Base-by-base conservation (phyloP, 92 coral and sea anemone species). In the Porites lobata region DNA sequence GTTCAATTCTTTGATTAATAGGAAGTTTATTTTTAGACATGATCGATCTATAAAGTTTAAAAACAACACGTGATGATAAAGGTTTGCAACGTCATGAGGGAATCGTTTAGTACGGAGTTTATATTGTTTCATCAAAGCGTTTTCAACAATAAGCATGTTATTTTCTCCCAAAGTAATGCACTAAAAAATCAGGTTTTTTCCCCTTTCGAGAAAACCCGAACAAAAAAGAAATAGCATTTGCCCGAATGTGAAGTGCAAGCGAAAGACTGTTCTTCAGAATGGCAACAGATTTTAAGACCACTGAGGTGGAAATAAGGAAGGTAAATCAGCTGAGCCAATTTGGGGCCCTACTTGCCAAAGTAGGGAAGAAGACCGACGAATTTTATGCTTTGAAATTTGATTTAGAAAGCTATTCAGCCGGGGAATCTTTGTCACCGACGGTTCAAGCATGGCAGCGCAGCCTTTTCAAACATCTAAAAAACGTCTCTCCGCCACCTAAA, bases 401-500 rank as follows among this genome's bases (percentile, higher is more conserved):
- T 54, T 57, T 32, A 2, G 66, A 56, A 17, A 24, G 53, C 64
- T 68, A n/a, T 9, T 15, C 20, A 8, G 51, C 50, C 17, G 82
- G 82, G 3, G 76, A 68, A 18, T 9, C 73, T 18, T 19, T 81
- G 20, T 69, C 86, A 3, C 19, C 22, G 58, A 81, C 66, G 57
- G 64, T 69, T 3, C 4, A 81, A 69, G 19, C 22, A 5, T 81
- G 86, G 86, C 72, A 69, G 7, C 57, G 14, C 21, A 67, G 57
- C 9, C 43, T 81, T 24, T 52, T 17, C 51, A 26, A 12, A 29
- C 53, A 65, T 22, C 86, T 82, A 57, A 70, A 71, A 17, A 57
- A 17, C 59, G 59, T 15, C n/a, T 82, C 86, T 17, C 14, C 47
- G 13, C 69, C 86, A 20, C 86, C 86, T 1, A 82, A 56, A 82